Evolutionary conservation across 2,113 vertebrate genomes (phyloP).

Genomic region (Aramus guarauna): DNA sequence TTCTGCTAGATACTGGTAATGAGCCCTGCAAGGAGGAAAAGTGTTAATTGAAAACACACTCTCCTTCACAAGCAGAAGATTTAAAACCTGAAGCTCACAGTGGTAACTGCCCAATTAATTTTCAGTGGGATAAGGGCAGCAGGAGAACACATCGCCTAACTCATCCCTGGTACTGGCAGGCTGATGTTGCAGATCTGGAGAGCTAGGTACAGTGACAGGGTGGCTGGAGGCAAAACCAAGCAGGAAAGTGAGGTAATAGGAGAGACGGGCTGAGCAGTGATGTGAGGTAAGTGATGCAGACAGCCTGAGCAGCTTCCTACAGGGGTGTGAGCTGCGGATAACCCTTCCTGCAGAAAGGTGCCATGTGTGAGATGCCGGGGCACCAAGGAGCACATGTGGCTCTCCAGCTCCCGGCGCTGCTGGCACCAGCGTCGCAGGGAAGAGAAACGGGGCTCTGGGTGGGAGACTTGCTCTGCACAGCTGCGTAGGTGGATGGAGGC

Average conservation of each 20-base stretch:
- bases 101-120: background rate
- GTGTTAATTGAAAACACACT: background rate
- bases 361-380: rapidly evolving
- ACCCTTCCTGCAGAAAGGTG: background rate
- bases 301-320: background rate
- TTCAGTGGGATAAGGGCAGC: background rate
- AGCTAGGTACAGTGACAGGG: rapidly evolving
- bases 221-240: background rate
- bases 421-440: background rate
- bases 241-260: background rate
- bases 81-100: background rate
- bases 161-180: rapidly evolving
- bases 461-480: background rate
- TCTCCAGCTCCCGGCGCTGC: background rate
- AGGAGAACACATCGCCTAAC: rapidly evolving
- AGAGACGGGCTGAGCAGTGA: background rate
- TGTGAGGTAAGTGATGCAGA: background rate
- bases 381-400: rapidly evolving
- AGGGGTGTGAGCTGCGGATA: rapidly evolving
- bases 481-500: background rate
- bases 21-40: background rate
- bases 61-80: background rate
- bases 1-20: background rate
- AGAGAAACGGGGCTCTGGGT: background rate
- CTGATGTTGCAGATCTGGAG: background rate